phyloP scores from a whole-genome alignment of 1,140 invertebrate species.

The Cherax destructor region DNA sequence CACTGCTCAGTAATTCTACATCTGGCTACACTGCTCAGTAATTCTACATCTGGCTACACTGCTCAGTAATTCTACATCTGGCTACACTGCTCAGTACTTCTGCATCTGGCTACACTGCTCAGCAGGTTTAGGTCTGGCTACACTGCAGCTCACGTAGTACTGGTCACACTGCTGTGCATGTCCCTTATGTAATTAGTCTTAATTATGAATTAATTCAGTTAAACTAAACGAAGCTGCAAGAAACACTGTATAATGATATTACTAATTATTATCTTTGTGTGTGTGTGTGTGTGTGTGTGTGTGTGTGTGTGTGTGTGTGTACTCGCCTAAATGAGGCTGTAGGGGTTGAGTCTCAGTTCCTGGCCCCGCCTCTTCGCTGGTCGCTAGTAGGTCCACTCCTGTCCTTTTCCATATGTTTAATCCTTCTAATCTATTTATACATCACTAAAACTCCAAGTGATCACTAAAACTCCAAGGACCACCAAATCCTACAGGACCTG shows the following conservation, averaged over 20 bases:
- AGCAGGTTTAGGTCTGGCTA: too few relatives aligned
- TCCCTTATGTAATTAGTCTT: neutral
- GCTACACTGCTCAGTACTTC: too few relatives aligned
- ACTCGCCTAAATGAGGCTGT: neutral
- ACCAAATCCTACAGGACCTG: too few relatives aligned
- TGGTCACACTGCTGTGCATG: neutral
- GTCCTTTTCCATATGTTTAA: neutral
- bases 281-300: neutral
- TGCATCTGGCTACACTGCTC: neutral
- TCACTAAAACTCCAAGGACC: too few relatives aligned
- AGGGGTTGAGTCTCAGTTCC: neutral
- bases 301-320: neutral
- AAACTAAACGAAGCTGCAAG: neutral
- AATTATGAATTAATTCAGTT: neutral
- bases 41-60: too few relatives aligned
- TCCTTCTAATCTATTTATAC: neutral
- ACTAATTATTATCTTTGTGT: neutral
- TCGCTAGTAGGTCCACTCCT: neutral
- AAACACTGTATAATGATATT: neutral
- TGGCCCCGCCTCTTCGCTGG: too few relatives aligned
- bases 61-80: too few relatives aligned
- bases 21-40: neutral
- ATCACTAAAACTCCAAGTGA: too few relatives aligned
- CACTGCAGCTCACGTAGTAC: neutral
- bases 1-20: too few relatives aligned